A percentile compares a stretch with the other conserved stretches of the same genome.
Conservation (phyloP, 2,888 invertebrate species). For the Mellilla xanthometata region DNA sequence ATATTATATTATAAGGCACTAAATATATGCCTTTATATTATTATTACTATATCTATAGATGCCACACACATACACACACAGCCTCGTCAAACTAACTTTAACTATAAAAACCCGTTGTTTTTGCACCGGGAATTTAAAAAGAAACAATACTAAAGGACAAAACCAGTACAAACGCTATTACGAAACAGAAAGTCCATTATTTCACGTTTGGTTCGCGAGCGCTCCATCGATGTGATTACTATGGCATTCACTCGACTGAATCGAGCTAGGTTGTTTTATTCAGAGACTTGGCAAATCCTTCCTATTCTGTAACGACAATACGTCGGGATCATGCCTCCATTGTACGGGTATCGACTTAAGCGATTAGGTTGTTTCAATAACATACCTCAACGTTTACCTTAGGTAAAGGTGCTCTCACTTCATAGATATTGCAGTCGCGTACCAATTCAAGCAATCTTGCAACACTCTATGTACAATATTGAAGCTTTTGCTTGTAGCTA, state of each 20-base stretch:
- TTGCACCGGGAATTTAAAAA: conserved; percentile 23
- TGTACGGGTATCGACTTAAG: conserved; percentile 66
- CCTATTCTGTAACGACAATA: conserved; percentile 70
- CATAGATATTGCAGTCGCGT: not conserved
- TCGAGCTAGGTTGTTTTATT: conserved; percentile 68
- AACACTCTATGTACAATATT: no score
- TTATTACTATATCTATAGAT: no score
- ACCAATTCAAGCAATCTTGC: no score
- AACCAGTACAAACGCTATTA: conserved; percentile 27
- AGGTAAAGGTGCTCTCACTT: not conserved
- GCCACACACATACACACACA: no score
- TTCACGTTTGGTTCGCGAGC: conserved; percentile 44
- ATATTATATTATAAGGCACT: no score
- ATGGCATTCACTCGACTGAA: conserved; percentile 59
- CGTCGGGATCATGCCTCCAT: conserved; percentile 58
- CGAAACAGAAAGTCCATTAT: conserved; percentile 36
- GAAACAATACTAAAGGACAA: conserved; percentile 21
- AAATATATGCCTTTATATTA: no score
- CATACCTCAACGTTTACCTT: conserved; percentile 35
- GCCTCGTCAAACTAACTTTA: no score
- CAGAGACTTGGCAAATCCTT: conserved; percentile 66
- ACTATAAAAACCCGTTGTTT: not conserved
- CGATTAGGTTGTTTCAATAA: conserved; percentile 69
- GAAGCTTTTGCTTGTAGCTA: no score
- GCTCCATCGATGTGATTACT: conserved; percentile 59